Conservation (phyloP, 1,140 invertebrate species). For the Leptonema lineaticorne region DNA sequence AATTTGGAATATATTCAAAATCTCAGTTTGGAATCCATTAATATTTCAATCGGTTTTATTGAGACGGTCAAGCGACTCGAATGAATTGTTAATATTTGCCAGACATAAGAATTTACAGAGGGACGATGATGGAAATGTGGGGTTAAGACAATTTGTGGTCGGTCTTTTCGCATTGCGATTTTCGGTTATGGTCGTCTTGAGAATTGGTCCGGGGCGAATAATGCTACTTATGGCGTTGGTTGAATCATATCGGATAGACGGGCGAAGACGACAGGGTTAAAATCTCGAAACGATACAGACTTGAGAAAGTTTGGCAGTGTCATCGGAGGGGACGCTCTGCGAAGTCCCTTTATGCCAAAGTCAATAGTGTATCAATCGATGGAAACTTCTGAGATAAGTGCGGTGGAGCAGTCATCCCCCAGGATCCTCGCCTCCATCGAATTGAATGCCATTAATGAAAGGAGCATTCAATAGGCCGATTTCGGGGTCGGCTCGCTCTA, state of each 20-base stretch:
- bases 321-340: not conserved
- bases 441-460: constrained; percentile 32
- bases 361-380: not conserved
- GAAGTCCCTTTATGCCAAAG: not conserved
- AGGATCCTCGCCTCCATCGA: not conserved
- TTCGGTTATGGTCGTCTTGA: not conserved
- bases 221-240: not conserved
- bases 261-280: too few relatives aligned
- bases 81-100: constrained; percentile 2
- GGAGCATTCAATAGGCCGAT: constrained; percentile 28
- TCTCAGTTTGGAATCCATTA: not conserved
- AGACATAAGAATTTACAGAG: not conserved
- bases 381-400: not conserved
- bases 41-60: not conserved
- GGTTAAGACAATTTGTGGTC: not conserved
- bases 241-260: too few relatives aligned
- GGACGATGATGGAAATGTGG: not conserved
- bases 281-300: too few relatives aligned
- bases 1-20: too few relatives aligned
- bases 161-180: not conserved
- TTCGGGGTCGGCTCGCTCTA: constrained; percentile 27
- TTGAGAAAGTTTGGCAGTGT: too few relatives aligned
- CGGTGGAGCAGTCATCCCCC: not conserved
- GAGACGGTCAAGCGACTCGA: not conserved
- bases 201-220: not conserved